These are phyloP conservation scores for Sebastes minor DNA, from an alignment of 2,797 vertebrate genomes.

Conservation along the genomic window DNA sequence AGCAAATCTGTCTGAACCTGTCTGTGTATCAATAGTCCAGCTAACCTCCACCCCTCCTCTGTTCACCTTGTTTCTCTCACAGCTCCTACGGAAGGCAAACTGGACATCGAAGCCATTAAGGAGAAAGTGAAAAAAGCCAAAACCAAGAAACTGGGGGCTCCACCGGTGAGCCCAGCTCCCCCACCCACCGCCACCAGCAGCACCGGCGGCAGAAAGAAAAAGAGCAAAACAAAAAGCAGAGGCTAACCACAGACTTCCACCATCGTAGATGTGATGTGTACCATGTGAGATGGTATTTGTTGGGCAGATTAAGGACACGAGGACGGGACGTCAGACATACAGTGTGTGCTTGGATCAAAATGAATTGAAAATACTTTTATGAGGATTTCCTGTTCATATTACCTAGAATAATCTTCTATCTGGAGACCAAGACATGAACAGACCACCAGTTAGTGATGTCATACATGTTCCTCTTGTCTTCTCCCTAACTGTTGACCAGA, in stretches of 20 bases:
- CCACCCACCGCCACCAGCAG: conserved; percentile 77
- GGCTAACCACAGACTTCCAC: neutral
- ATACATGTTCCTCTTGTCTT: neutral
- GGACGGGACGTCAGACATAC: neutral
- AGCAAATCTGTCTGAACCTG: neutral
- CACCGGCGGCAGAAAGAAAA: conserved; percentile 83
- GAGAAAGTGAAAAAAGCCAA: conserved; percentile 95
- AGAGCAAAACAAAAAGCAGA: conserved; percentile 80
- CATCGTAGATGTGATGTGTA: neutral
- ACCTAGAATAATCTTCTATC: neutral
- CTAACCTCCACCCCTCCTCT: neutral
- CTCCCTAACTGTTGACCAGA: neutral
- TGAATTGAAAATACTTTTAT: neutral
- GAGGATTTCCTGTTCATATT: neutral
- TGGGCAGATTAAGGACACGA: neutral
- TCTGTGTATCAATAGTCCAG: too few species aligned
- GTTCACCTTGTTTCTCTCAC: conserved; percentile 12
- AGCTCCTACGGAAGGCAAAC: conserved; percentile 87
- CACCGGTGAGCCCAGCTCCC: conserved; percentile 80
- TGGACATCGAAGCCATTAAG: conserved; percentile 93
- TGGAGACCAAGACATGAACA: neutral
- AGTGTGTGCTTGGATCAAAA: too few species aligned
- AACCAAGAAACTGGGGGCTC: conserved; percentile 93
- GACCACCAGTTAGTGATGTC: neutral
- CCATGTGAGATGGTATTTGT: neutral